These are phyloP conservation scores for Climacteris rufus DNA, from an alignment of 2,113 vertebrate genomes.

Conservation along the genomic window DNA sequence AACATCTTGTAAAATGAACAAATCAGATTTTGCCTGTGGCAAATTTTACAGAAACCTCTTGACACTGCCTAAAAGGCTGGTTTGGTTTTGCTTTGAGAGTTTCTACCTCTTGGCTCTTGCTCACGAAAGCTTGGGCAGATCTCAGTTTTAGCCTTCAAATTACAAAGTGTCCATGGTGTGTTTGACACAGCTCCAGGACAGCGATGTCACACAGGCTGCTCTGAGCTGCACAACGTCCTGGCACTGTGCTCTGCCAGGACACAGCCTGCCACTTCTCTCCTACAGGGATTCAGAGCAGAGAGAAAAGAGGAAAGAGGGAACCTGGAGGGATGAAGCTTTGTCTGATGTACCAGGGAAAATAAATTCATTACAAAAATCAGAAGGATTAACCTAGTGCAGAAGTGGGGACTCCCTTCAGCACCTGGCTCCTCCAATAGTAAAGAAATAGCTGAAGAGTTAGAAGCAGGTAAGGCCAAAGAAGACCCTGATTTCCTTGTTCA, in stretches of 20 bases:
- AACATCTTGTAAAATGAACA: neutral
- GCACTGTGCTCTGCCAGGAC: neutral
- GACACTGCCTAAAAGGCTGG: neutral
- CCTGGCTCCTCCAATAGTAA: neutral
- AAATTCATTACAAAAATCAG: neutral
- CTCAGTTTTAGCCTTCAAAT: constrained; percentile 66
- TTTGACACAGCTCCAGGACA: constrained; percentile 40
- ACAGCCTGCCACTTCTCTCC: neutral
- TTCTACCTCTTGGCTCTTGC: constrained; percentile 37
- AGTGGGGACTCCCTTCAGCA: neutral
- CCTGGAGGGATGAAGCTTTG: neutral
- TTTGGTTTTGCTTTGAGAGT: neutral
- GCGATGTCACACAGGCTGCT: neutral
- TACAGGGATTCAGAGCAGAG: neutral
- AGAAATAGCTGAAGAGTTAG: neutral
- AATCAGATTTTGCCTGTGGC: neutral
- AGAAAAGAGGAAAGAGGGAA: neutral
- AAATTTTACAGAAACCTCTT: constrained; percentile 23
- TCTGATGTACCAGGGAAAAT: neutral
- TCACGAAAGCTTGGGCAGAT: constrained; percentile 10
- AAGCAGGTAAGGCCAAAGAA: neutral
- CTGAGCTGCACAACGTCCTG: neutral
- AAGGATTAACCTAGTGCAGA: neutral
- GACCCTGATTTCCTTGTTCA: neutral
- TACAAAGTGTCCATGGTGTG: constrained; percentile 35